Evolutionary conservation across 92 coral and sea anemone genomes (phyloP).

Genomic region (Porites evermanni): DNA sequence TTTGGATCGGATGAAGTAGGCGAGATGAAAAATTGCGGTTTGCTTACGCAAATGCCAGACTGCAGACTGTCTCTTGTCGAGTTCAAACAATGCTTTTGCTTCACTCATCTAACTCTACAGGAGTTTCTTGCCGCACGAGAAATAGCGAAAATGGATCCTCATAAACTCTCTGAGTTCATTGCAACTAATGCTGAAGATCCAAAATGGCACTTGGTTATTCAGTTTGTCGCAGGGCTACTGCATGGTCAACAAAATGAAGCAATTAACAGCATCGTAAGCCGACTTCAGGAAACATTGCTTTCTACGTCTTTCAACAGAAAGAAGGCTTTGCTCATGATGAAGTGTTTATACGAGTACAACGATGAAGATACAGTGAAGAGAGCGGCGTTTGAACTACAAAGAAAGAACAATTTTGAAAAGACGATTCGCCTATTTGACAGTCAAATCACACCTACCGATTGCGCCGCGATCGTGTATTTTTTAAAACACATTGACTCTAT

Average conservation of each 20-base stretch:
- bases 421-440: neutral
- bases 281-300: constrained; percentile 20
- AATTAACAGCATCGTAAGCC: neutral
- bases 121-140: constrained; percentile 52
- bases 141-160: constrained; percentile 39
- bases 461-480: constrained; percentile 50
- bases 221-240: constrained; percentile 53
- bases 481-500: constrained; percentile 26
- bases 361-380: constrained; percentile 33
- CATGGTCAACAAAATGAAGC: constrained; percentile 17
- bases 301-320: neutral
- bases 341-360: constrained; percentile 47
- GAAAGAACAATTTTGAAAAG: constrained; percentile 2
- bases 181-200: constrained; percentile 33
- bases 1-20: constrained; percentile 30
- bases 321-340: constrained; percentile 36
- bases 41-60: constrained; percentile 28
- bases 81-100: constrained; percentile 29
- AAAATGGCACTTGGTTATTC: constrained; percentile 61
- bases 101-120: constrained; percentile 38
- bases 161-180: constrained; percentile 26
- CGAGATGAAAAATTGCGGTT: constrained; percentile 23
- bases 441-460: constrained; percentile 47
- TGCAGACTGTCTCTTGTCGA: constrained; percentile 16
- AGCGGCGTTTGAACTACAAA: constrained; percentile 27